Percentiles rank a stretch among this genome's conserved stretches.
Conservation (phyloP, 2,888 invertebrate genomes). For the Sesia bembeciformis region DNA sequence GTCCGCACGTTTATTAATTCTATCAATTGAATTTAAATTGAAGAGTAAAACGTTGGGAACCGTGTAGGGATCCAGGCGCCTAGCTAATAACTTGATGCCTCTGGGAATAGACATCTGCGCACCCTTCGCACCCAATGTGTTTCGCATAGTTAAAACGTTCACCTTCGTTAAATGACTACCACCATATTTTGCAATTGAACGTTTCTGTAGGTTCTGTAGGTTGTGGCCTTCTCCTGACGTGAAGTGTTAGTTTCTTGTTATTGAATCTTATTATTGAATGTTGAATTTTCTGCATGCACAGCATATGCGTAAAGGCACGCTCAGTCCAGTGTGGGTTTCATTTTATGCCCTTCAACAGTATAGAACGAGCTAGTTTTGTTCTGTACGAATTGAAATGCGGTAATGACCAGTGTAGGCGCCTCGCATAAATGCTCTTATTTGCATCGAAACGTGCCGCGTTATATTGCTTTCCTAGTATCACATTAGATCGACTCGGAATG, state of each 20-base stretch:
- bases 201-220: slow-evolving; percentile 22
- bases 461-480: slow-evolving; percentile 34
- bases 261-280: slow-evolving; percentile 35
- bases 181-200: slow-evolving; percentile 19
- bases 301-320: slow-evolving; percentile 31
- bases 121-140: slow-evolving; percentile 9
- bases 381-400: slow-evolving; percentile 53
- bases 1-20: slow-evolving; percentile 48
- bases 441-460: slow-evolving; percentile 53
- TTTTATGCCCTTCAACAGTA: slow-evolving; percentile 57
- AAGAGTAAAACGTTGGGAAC: slow-evolving; percentile 53
- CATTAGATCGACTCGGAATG: slow-evolving; percentile 31
- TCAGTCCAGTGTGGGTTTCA: slow-evolving; percentile 30
- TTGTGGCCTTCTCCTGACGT: slow-evolving; percentile 11
- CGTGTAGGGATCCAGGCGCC: slow-evolving; percentile 50
- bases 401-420: slow-evolving; percentile 59
- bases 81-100: slow-evolving; percentile 70
- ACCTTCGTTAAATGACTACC: slow-evolving; percentile 9
- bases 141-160: slow-evolving; percentile 24
- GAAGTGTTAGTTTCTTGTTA: slow-evolving; percentile 15
- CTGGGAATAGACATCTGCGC: slow-evolving; percentile 55
- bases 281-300: slow-evolving; percentile 52
- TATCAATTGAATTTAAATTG: slow-evolving; percentile 69
- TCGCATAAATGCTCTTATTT: slow-evolving; percentile 59
- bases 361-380: slow-evolving; percentile 35